Evolutionary conservation across 2,113 vertebrate species (phyloP).

Genomic region (Melanerpes formicivorus): DNA sequence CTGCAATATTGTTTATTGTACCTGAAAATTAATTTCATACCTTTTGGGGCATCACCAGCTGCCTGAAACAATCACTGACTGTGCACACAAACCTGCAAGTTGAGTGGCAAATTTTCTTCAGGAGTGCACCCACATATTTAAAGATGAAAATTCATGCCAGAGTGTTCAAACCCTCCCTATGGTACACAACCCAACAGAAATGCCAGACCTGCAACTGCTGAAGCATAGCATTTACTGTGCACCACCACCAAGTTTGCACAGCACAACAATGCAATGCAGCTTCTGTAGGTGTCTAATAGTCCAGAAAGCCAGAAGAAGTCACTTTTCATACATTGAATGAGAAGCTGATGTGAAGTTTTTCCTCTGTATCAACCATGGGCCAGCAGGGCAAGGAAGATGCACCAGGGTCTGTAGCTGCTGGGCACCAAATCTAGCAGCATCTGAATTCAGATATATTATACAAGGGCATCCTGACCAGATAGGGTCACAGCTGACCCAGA

Average conservation of each 20-base stretch:
- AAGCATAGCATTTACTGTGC: conserved; percentile 49
- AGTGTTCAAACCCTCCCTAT: conserved; percentile 8
- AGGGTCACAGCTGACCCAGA: neutral
- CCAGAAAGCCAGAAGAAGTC: conserved; percentile 9
- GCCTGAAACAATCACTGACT: conserved; percentile 27
- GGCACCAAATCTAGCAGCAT: neutral
- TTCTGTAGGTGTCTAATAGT: neutral
- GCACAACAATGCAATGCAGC: neutral
- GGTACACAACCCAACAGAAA: conserved; percentile 48
- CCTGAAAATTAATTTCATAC: conserved; percentile 70
- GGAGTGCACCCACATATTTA: neutral
- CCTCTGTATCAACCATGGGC: neutral
- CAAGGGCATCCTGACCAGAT: neutral
- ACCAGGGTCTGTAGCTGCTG: neutral
- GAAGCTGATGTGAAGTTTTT: neutral
- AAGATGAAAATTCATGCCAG: conserved; percentile 28
- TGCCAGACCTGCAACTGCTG: neutral
- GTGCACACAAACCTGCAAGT: conserved; percentile 2
- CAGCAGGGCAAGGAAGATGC: neutral
- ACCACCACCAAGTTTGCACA: conserved; percentile 11
- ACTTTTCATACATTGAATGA: neutral
- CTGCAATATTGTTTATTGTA: conserved; percentile 65
- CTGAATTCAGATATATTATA: neutral
- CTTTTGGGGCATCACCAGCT: conserved; percentile 45
- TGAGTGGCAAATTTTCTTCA: conserved; percentile 50